Base-by-base conservation (phyloP, 2,113 vertebrate species). In the Serilophus lunatus region DNA sequence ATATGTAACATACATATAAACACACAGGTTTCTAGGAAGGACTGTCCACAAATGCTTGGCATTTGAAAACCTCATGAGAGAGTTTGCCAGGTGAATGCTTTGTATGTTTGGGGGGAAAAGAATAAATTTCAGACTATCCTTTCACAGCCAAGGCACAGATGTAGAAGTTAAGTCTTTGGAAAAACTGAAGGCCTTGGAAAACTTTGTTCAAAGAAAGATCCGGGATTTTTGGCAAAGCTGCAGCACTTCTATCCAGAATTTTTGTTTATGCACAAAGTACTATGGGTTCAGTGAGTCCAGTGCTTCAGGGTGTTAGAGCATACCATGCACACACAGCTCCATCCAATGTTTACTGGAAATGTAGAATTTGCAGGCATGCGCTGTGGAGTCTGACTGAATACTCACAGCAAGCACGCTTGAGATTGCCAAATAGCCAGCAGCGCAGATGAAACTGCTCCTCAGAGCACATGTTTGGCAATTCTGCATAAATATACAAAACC, bases 291-390 rank as follows among this genome's bases (percentile, higher is more conserved):
- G 79, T 0, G 0, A 86, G 71, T n/a, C 59, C 91, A 90, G 82
- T 0, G 0, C 79, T 92, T 70, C 45, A 74, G 91, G 76, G 82
- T 86, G 68, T 83, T 83, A 57, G 42, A 92, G 83, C 82, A 92
- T 25, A 50, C 50, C 59, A 33, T 33, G 59, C 23, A 63, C 86
- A 86, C 82, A 60, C 40, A 90, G 68, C 64, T 86, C 72, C 28
- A 25, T 63, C 82, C 92, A 86, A 44, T 81, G 69, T 92, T 96
- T 96, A 92, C 69, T 93, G 92, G 88, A 95, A 90, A 86, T 16
- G 1, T 7, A 64, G 76, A 66, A 64, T 81, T 90, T 66, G 80
- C 77, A 88, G 64, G 68, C 94, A 95, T 90, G 91, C 26, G 51
- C 69, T 71, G 35, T 59, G 18, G 38, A 53, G 17, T 44, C 79